Evolutionary conservation across 2,888 invertebrate species (phyloP), one percentile per base, ranked within the genome.

Genomic region (Oligia fasciuncula): DNA sequence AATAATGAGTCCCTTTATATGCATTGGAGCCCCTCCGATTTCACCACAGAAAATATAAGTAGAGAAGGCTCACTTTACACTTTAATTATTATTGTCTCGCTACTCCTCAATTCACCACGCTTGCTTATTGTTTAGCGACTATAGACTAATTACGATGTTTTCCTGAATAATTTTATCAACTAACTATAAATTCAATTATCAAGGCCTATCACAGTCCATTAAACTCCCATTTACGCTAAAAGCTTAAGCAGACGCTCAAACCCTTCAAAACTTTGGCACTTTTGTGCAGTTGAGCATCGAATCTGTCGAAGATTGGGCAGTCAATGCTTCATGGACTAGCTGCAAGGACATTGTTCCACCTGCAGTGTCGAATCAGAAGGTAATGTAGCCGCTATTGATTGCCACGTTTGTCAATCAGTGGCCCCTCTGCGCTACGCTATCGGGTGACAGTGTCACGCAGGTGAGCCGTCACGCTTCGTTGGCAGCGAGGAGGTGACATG

Each of bases 361-460:
- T 51, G 40, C 40, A 17, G n/a, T 19, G 46, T n/a, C 66, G 35
- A 17, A 79, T 3, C 17, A 60, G 17, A 23, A 35, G 63, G 29
- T 49, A 8, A 29, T 29, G 17, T 3, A 29, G 29, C 29, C 2
- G 14, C 14, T 62, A 40, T 35, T 46, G 60, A 29, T 29, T 29
- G 29, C 29, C 29, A 29, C 29, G 29, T 29, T 29, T 29, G 29
- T 29, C 29, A 29, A 29, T 1, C 29, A 29, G 49, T 63, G 66
- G 43, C 43, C 70, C 54, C 40, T 76, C 43, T 73, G 66, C n/a
- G 46, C 23, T 9, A 35, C 6, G 1, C 23, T 51, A 19, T 35
- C n/a, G 46, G n/a, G 46, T 60, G 73, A 40, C 43, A 65, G 23
- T 40, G 63, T 46, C 72, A 49, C 86, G 83, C 86, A 84, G 84